phyloP scores from a whole-genome alignment of 1,140 invertebrate species.

The Caenorhabditis brenneri region DNA sequence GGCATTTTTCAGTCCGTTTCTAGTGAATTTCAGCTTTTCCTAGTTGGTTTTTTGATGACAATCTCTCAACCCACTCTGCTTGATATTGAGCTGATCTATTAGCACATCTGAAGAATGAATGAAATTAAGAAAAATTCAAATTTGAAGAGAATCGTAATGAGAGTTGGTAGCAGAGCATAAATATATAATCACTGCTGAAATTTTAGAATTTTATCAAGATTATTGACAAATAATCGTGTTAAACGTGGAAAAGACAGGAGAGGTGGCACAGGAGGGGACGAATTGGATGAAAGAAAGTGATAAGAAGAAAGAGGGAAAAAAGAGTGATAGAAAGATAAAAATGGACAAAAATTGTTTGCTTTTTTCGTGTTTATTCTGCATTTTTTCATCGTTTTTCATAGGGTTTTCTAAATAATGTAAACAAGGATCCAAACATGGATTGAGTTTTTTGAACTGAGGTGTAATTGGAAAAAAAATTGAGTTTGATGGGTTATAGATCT shows the following conservation, averaged over 20 bases:
- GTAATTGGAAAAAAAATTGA: too few species aligned
- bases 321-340: neutral
- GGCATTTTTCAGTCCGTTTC: slow-evolving; percentile 78
- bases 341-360: neutral
- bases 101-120: neutral
- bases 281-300: slow-evolving; percentile 14
- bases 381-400: neutral
- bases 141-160: neutral
- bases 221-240: neutral
- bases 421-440: neutral
- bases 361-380: neutral
- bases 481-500: too few species aligned
- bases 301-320: neutral
- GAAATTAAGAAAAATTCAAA: neutral
- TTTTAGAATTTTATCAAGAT: slow-evolving; percentile 1
- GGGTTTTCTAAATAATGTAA: neutral
- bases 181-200: neutral
- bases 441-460: too few species aligned
- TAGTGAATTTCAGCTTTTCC: neutral
- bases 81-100: neutral
- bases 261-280: slow-evolving; percentile 10
- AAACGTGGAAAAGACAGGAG: slow-evolving; percentile 17
- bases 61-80: slow-evolving; percentile 24
- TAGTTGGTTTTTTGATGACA: slow-evolving; percentile 4
- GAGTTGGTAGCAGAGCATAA: neutral